Base-by-base conservation (phyloP, 2,113 vertebrate species). In the Phalacrocorax brasilianus region DNA sequence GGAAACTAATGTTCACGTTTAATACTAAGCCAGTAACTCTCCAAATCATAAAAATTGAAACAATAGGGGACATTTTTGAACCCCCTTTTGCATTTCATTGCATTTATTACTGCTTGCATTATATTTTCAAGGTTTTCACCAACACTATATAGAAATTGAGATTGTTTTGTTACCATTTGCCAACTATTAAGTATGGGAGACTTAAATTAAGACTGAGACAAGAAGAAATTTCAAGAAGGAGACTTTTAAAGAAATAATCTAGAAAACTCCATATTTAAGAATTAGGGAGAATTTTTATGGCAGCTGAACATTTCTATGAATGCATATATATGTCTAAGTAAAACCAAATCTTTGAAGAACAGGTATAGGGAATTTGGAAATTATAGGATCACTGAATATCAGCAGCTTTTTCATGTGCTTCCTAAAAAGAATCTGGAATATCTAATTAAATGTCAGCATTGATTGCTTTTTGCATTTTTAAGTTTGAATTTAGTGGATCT, bases 31-130 rank as follows among this genome's bases (percentile, higher is more conserved):
- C 33, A 74, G 4, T 67, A 85, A 77, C 19, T 42, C 35, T 68
- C 24, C 6, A 77, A 62, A 50, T 58, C 9, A 56, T 26, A 33
- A 72, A 38, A 38, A 12, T 5, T 45, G 28, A 65, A 89, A 71
- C 7, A 44, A 17, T 0, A 6, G 14, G 8, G 4, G 6, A 63
- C 16, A 2, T 2, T 15, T 5, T 42, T 38, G 38, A 38, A 5
- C 2, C 14, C 6, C 6, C 8, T 56, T 81, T 38, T 30, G 32
- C 18, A 18, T 13, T 50, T 47, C 38, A 67, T 33, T 33, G n/a
- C 52, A 49, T 66, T 80, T 83, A n/a, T 38, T 55, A 45, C 17
- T 59, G 21, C 5, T 38, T 35, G 7, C 9, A 55, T 4, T 67
- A 19, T 8, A 44, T 22, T 85, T 55, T 55, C 30, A 76, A 52